Base-by-base conservation (phyloP, 53 echinoderm and acorn worm genomes). In the Hippasteria phrygiana region DNA sequence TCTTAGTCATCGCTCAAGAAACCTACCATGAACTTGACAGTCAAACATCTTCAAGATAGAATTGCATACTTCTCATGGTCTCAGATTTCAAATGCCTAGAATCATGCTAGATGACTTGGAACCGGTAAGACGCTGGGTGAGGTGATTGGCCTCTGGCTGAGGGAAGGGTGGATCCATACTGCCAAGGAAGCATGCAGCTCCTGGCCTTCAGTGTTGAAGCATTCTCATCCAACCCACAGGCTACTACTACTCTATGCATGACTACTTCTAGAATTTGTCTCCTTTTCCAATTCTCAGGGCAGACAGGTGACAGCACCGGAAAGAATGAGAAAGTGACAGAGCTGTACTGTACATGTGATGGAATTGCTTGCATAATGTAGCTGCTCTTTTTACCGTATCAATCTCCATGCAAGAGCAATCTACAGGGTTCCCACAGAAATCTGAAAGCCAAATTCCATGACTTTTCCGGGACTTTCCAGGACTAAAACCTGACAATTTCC, bases 361-460 rank as follows among this genome's bases (percentile, higher is more conserved):
- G 41, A 32, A 77, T 62, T 53, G 39, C 56, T 79, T 62, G 79
- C 79, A 79, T 79, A 79, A 79, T 79, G 39, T 24, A 36, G 62
- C 54, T 55, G 48, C 50, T 76, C 51, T 76, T 31, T 73, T 47
- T 26, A 20, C 20, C 14, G 26, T 59, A 41, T 76, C 76, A 18
- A 26, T 76, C 46, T 76, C 12, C 31, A 53, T 76, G 76, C 76
- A 76, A 50, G 50, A 50, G 55, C 55, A 53, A 77, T 74, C n/a
- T n/a, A n/a, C n/a, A n/a, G n/a, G n/a, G n/a, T n/a, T n/a, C n/a
- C n/a, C n/a, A n/a, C n/a, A n/a, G n/a, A n/a, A n/a, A n/a, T n/a
- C n/a, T n/a, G n/a, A n/a, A n/a, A n/a, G n/a, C n/a, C n/a, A n/a
- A n/a, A n/a, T n/a, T n/a, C n/a, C n/a, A n/a, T n/a, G n/a, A n/a